Conservation (phyloP, 2,113 vertebrate species). For the Prinia subflava region DNA sequence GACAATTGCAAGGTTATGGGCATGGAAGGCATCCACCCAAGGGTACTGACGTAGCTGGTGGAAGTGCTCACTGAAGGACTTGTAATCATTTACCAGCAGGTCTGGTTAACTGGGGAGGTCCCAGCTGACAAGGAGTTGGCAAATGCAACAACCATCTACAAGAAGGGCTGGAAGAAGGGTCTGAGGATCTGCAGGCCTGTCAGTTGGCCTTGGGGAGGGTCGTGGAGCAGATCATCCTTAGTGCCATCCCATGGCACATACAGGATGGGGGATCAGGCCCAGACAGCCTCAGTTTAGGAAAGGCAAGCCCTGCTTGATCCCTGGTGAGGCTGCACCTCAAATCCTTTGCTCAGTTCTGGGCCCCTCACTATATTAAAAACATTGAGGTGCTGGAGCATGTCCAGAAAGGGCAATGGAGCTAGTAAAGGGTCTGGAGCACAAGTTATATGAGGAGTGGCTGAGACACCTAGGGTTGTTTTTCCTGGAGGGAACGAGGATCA, state of each 20-base stretch:
- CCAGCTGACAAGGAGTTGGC: neutral
- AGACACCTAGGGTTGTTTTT: neutral
- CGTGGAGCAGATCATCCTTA: neutral
- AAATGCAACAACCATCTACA: fast-evolving
- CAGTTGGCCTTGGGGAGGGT: no score
- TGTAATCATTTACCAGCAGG: neutral
- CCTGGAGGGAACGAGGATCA: neutral
- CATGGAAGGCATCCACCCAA: neutral
- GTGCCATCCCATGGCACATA: neutral
- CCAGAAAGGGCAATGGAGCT: neutral
- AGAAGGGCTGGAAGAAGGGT: neutral
- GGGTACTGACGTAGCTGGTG: fast-evolving
- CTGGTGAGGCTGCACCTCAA: neutral
- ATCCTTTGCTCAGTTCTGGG: neutral
- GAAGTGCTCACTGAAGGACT: neutral
- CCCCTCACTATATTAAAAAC: neutral
- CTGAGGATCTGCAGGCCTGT: neutral
- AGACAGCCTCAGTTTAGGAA: neutral
- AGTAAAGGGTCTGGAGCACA: neutral
- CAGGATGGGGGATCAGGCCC: neutral
- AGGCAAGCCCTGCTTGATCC: neutral
- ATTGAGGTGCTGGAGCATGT: neutral
- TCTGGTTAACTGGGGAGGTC: neutral
- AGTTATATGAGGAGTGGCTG: neutral
- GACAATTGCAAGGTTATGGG: neutral